Percentiles rank a stretch among this genome's conserved stretches.
These are phyloP conservation scores for Teleogryllus oceanicus DNA, from an alignment of 2,888 invertebrate genomes.

Conservation along the genomic window DNA sequence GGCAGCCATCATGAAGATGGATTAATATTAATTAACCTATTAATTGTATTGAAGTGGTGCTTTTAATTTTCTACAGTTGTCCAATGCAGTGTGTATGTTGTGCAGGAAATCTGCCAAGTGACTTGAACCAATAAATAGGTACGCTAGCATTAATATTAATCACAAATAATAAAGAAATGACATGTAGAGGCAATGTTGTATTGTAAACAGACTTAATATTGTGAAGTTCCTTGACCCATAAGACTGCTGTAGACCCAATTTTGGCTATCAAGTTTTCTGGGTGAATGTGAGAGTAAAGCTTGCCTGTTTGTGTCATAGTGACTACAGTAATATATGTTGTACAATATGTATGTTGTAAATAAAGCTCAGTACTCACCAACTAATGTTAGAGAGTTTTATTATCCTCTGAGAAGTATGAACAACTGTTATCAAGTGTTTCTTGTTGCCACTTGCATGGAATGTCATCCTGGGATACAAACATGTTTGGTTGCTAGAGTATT, in stretches of 20 bases:
- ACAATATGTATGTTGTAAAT: not conserved
- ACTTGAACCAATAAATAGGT: not conserved
- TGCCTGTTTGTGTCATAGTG: not conserved
- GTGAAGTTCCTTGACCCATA: conserved; percentile 7
- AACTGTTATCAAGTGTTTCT: no score
- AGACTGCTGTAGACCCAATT: conserved; percentile 3
- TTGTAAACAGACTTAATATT: not conserved
- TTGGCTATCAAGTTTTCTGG: not conserved
- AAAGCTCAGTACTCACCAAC: not conserved
- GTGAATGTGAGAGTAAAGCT: not conserved
- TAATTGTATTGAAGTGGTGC: not conserved
- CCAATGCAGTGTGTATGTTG: no score
- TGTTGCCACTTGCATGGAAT: not conserved
- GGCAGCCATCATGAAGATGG: conserved; percentile 10
- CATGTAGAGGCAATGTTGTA: not conserved
- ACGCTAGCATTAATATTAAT: not conserved
- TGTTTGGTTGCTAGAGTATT: no score
- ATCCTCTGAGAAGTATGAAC: no score
- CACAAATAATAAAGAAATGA: not conserved
- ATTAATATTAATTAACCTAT: not conserved
- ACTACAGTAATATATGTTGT: not conserved
- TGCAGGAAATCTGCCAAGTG: not conserved
- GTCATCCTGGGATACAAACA: no score
- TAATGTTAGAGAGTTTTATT: not conserved
- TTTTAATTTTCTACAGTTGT: not conserved